phyloP scores from a whole-genome alignment of 2,888 invertebrate species.

The Trypoxylon attenuatum region DNA sequence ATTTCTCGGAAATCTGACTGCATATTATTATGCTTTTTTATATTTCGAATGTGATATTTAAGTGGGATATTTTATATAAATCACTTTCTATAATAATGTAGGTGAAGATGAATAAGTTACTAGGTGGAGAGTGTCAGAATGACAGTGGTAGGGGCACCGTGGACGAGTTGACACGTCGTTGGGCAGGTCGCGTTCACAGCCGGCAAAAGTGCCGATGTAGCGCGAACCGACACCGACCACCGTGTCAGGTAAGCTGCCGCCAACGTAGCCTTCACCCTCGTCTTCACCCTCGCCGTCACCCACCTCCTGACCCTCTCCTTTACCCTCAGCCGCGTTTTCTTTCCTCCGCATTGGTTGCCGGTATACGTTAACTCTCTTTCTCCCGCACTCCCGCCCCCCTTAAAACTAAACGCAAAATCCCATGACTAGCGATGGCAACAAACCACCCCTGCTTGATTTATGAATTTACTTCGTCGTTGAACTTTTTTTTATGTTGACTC shows the following conservation, averaged over 20 bases:
- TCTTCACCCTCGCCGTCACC: background rate
- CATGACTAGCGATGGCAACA: slow-evolving; percentile 11
- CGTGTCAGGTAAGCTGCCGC: slow-evolving; percentile 59
- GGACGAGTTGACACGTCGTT: slow-evolving; percentile 69
- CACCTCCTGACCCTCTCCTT: slow-evolving; percentile 17
- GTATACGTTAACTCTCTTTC: slow-evolving; percentile 16
- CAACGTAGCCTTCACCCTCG: slow-evolving; percentile 21
- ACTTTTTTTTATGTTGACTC: no score
- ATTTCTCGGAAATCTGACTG: no score
- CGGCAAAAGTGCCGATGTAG: slow-evolving; percentile 67
- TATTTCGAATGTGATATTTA: no score
- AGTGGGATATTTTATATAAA: no score
- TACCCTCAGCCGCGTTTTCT: no score
- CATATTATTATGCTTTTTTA: no score
- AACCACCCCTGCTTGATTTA: background rate
- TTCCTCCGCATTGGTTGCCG: slow-evolving; percentile 41
- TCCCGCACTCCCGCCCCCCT: background rate
- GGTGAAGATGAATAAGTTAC: no score
- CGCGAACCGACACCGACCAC: slow-evolving; percentile 69
- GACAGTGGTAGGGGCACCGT: slow-evolving; percentile 46
- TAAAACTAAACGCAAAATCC: slow-evolving; percentile 9
- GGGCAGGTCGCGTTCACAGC: slow-evolving; percentile 65
- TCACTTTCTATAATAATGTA: no score
- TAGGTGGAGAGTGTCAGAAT: no score
- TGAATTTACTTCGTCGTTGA: background rate